These are phyloP conservation scores for Listrodromus nycthemerus DNA, from an alignment of 2,888 invertebrate genomes.

Conservation along the genomic window DNA sequence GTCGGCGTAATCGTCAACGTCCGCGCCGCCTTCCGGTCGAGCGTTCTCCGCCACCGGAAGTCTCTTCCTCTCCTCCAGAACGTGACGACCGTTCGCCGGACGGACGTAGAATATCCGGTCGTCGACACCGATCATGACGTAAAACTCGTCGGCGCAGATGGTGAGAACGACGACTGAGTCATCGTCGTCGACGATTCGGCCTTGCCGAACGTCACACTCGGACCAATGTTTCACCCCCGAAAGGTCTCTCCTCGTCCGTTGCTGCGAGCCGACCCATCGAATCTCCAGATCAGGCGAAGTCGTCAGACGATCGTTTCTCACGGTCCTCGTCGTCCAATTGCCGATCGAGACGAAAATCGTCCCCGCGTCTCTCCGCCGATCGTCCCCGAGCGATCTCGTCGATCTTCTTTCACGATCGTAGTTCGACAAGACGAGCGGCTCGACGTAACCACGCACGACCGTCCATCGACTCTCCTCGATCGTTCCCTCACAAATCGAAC, in stretches of 20 bases:
- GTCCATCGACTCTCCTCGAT: conserved; percentile 50
- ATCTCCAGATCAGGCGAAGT: conserved; percentile 70
- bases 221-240: background rate
- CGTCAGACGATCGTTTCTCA: conserved; percentile 69
- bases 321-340: conserved; percentile 77
- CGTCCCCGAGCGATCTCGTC: background rate
- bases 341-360: conserved; percentile 70
- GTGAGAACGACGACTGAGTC: conserved; percentile 86
- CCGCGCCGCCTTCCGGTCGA: conserved; percentile 9
- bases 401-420: conserved; percentile 63
- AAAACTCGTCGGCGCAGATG: conserved; percentile 86
- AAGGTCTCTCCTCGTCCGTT: background rate
- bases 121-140: conserved; percentile 85
- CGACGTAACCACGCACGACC: conserved; percentile 70
- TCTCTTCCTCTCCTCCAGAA: conserved; percentile 73
- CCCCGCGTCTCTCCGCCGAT: conserved; percentile 27
- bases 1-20: conserved; percentile 22
- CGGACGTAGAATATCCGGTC: conserved; percentile 85
- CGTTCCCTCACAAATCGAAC: conserved; percentile 49
- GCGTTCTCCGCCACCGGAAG: background rate
- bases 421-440: conserved; percentile 72
- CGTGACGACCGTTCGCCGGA: conserved; percentile 80
- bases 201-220: conserved; percentile 72
- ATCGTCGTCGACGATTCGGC: conserved; percentile 74
- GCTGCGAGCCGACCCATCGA: conserved; percentile 62